Evolutionary conservation across 2,888 invertebrate species (phyloP), one percentile per base, ranked within the genome.

Genomic region (Agrilus cyanescens): DNA sequence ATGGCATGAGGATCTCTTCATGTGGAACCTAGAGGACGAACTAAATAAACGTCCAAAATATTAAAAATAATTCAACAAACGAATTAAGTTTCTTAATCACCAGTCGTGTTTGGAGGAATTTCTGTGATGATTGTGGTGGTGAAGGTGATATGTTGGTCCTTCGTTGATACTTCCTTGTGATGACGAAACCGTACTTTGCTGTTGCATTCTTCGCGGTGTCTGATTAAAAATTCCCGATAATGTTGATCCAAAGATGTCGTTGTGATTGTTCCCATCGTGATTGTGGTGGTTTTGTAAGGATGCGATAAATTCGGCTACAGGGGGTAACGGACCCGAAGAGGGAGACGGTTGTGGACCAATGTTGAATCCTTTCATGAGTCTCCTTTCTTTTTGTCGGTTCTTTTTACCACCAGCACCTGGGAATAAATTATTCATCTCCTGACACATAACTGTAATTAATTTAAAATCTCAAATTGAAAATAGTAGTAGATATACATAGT

Each of bases 321-420:
- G 84, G 40, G 84, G 80, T 51, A 85, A 67, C 48, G 72, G 66
- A 15, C 71, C 71, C 46, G 75, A 71, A 45, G 69, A 67, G 38
- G 73, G 70, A 12, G 75, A 75, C 1, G 80, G 77, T 29, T 79
- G 78, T 29, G 85, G 82, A 12, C 82, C 85, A 52, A 90, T 89
- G 70, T 93, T 90, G 74, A 93, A 91, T 12, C 88, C 91, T 66
- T 93, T 93, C 89, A 93, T 90, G 43, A 93, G 71, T 2, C 93
- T 78, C 0, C 93, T 77, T 65, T 93, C 93, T 66, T 91, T 89
- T 65, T 90, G 90, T 0, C 91, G 80, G 63, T 91, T 90, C 70
- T 91, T 93, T 68, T 91, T 91, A 43, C 91, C 91, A 50, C 90
- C 89, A 48, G 87, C 82, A 59, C 85, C 87, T 83, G 63, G 41